Evolutionary conservation across 2,113 vertebrate genomes (phyloP), one percentile per base, ranked within the genome.

Genomic region (Plestiodon gilberti): DNA sequence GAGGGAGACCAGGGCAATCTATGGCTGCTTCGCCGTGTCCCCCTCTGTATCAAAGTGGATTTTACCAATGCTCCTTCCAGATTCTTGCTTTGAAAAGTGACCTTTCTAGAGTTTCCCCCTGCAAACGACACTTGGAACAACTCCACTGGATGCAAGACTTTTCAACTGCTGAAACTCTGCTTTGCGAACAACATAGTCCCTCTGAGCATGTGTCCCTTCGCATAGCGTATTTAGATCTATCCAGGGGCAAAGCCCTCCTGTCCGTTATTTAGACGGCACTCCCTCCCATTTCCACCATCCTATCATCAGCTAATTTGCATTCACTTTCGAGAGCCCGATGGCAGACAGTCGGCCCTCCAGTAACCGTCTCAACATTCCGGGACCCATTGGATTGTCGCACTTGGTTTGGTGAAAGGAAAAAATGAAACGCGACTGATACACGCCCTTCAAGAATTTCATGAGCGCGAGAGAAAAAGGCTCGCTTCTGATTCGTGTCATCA

Each of bases 401-500:
- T 22, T 9, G 55, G 20, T 35, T 8, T 33, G 25, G 15, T 3
- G 69, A 7, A 33, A 17, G 25, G 65, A 33, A 35, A 43, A 10
- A 77, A 76, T 2, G 28, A 0, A 33, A 0, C 0, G 0, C 1
- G 5, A 2, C 1, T 5, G 0, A 61, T 65, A 78, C 70, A 0
- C 1, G 0, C 30, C 65, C 0, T 4, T 6, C 78, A 84, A 59
- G 62, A 30, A 61, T 30, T 35, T 62, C 64, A 20, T 13, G 65
- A 86, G 67, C 15, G 0, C 23, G 67, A 59, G 67, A 67, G 35
- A 2, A 1, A 3, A 30, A n/a, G 84, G 87, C 59, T 83, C 8
- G 38, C 82, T 86, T 33, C 88, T 78, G 0, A 0, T 35, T 82
- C 33, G 0, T 1, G 35, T 82, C 81, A 48, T 6, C 0, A 70